Evolutionary conservation across 2,113 vertebrate species (phyloP), one percentile per base, ranked within the genome.

Genomic region (Taurulus bubalis): DNA sequence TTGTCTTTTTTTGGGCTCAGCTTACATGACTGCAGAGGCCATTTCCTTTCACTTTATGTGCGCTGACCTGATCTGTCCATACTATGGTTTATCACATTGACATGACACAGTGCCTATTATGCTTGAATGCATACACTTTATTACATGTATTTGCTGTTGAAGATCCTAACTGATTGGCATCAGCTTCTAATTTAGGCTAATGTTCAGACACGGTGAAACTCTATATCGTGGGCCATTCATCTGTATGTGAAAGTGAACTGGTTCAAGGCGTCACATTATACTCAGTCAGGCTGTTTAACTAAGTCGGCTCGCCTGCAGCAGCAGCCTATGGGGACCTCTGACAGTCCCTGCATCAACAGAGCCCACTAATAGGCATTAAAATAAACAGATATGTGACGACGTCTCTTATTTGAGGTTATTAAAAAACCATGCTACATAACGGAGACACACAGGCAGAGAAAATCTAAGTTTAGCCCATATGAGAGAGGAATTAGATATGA

Each of bases 321-420:
- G 30, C 62, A 70, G 65, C 76, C 78, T 64, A n/a, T 1, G 9
- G 82, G 69, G 66, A 81, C 75, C 40, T 78, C 73, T 45, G 70
- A 69, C 45, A 60, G 85, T 47, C 72, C 15, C 4, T 49, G 75
- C 69, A 79, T 83, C 45, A 70, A 67, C 40, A 82, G 75, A 84
- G 67, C 11, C 70, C 79, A 84, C 79, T 82, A 80, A 87, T 83
- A 88, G 65, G 71, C 80, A 85, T 90, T 69, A 85, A 91, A 92
- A 92, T 91, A 91, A 89, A 90, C 53, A 83, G 78, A 81, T 83
- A 90, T 90, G 81, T 85, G 87, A 88, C 26, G 53, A 86, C 78
- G 63, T 79, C 75, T 86, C 76, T 85, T 75, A 86, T 89, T 86
- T 77, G 71, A 80, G 80, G 72, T 84, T 75, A 85, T 85, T 85